Evolutionary conservation across 2,888 invertebrate species (phyloP), one percentile per base, ranked within the genome.

Genomic region (Neoaliturus tenellus): DNA sequence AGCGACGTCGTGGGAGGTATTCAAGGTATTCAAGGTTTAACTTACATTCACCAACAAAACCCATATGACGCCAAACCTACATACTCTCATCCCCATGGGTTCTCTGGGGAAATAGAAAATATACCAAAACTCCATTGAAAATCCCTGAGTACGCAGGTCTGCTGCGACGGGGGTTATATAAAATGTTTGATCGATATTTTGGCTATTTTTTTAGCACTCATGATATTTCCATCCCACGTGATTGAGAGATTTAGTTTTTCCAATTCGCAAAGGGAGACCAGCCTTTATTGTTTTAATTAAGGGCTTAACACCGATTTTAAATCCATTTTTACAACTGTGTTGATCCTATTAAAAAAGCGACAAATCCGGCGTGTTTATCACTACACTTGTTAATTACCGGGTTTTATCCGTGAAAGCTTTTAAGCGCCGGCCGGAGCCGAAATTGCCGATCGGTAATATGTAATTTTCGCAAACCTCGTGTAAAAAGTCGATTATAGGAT

Each of bases 371-470:
- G n/a, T 55, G 35, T 55, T 78, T 55, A 78, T 33, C 55, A 35
- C 35, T 55, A 55, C 44, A 44, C 55, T 51, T 39, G 75, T 78
- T 78, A 78, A 78, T 78, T 78, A 78, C 78, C 71, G 8, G 73
- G 23, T 78, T 55, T 51, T 55, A 55, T 78, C 78, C 78, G 14
- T 23, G 1, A 78, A 78, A 78, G 78, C 78, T 51, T 78, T 78
- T 78, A 55, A 78, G 78, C 78, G 75, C 31, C 48, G 51, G 31
- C 2, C 51, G 78, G 78, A 17, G 78, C 31, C 51, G 55, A 78
- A 78, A 78, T 20, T 35, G 55, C 31, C 35, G 48, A 78, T 78
- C 78, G 35, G 78, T 55, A 78, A 78, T 78, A 20, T 78, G 78
- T 78, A 55, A 48, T 55, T 48, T 78, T 28, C 33, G 20, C 55